Conservation (phyloP, 2,113 vertebrate species). For the Vidua chalybeata region DNA sequence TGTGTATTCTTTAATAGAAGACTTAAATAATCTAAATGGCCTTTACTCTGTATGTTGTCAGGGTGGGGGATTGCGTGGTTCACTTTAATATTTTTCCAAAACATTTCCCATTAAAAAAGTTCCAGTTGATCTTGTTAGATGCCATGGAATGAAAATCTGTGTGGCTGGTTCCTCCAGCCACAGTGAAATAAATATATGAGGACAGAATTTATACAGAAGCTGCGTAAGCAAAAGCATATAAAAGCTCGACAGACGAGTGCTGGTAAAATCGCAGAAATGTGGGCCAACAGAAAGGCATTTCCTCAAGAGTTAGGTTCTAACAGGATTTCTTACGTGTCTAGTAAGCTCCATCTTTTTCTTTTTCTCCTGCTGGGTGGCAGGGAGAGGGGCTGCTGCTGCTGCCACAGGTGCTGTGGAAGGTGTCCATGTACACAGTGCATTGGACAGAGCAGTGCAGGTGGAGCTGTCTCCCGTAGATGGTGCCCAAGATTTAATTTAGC, state of each 20-base stretch:
- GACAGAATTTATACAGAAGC: background rate
- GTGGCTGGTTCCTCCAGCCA: background rate
- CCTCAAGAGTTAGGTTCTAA: background rate
- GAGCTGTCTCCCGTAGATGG: background rate
- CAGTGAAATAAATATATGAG: background rate
- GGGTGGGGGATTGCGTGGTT: too few relatives aligned
- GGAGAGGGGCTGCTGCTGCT: background rate
- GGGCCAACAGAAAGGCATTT: accelerated
- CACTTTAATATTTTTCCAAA: background rate
- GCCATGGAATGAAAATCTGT: background rate
- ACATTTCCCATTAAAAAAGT: background rate
- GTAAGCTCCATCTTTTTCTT: background rate
- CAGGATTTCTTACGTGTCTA: background rate
- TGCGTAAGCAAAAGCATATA: background rate
- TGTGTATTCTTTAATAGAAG: background rate
- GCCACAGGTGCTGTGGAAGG: background rate
- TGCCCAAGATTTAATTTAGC: background rate
- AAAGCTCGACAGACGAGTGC: background rate
- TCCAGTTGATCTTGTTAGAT: background rate
- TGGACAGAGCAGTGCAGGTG: background rate
- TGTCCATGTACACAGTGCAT: accelerated
- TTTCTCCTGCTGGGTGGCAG: background rate
- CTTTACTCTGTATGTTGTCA: background rate
- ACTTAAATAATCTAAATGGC: background rate
- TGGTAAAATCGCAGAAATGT: background rate